Evolutionary conservation across 2,113 vertebrate genomes (phyloP), one percentile per base, ranked within the genome.

Genomic region (Hydrochoerus hydrochaeris): DNA sequence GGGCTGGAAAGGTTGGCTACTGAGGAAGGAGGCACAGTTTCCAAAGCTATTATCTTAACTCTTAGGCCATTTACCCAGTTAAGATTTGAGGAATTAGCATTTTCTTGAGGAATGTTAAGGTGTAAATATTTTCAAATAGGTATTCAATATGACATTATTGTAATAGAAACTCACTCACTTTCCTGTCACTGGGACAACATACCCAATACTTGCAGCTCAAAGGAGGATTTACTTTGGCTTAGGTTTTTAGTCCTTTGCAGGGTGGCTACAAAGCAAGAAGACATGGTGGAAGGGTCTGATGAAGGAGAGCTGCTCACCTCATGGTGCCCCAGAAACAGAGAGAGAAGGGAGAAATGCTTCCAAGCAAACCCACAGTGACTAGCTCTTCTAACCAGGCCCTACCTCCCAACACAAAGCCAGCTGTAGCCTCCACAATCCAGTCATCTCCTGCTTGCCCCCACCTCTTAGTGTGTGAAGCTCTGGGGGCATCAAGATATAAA

Each of bases 101-200:
- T 96, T 93, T 91, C n/a, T 91, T 85, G n/a, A 95, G 46, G 62
- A 86, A 44, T 80, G 28, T 62, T 85, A 78, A 91, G 41, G 35
- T 7, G n/a, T 77, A 88, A 78, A 58, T 96, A 38, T 46, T 65
- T 75, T 86, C 0, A 69, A 30, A 4, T n/a, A 91, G 44, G 8
- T 77, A 78, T 83, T 91, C 13, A 91, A 44, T 38, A 89, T 93
- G 60, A 46, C 9, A 7, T 90, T 88, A 35, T 41, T 91, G 0
- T 73, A 86, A 92, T 75, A 89, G 71, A 93, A 93, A 83, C 26
- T 49, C 44, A 30, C 26, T 77, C 44, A 78, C 73, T 49, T 32
- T 49, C 6, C 13, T 49, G 24, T 49, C 46, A 49, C 44, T 78
- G 44, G 44, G 75, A 78, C 75, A 75, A 28, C 44, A 75, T 44